Evolutionary conservation across 2,113 vertebrate species (phyloP).

Genomic region (Ovis canadensis): DNA sequence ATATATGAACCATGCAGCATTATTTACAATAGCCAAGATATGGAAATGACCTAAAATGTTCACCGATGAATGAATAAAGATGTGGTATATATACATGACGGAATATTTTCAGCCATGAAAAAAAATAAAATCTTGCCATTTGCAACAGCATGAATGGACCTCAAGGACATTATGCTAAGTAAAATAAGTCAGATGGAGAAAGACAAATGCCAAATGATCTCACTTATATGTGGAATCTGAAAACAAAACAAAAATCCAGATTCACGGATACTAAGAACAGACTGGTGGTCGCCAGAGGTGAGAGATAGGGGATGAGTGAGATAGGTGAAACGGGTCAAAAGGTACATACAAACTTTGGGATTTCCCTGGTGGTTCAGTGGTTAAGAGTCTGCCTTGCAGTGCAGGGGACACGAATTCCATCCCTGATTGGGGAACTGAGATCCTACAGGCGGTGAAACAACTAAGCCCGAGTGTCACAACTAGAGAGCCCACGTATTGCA

Average conservation of each 20-base stretch:
- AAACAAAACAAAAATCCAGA: neutral
- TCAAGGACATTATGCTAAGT: neutral
- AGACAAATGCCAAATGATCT: neutral
- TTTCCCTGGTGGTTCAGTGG: neutral
- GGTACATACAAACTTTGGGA: neutral
- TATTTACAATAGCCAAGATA: neutral
- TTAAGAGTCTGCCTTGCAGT: neutral
- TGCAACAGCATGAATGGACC: neutral
- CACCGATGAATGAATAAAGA: neutral
- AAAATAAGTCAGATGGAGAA: neutral
- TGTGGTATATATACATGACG: neutral
- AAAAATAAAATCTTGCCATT: neutral
- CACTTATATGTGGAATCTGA: neutral
- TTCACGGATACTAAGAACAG: neutral
- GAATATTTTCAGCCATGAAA: neutral
- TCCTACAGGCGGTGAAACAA: neutral
- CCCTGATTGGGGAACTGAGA: neutral
- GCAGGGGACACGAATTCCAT: neutral
- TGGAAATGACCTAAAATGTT: neutral
- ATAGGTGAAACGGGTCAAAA: neutral
- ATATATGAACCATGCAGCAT: neutral
- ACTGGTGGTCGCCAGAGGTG: neutral
- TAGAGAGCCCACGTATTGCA: neutral
- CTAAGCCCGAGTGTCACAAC: neutral
- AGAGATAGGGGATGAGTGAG: neutral